These are phyloP conservation scores for Sylvietta virens DNA, from an alignment of 2,113 vertebrate species.

Conservation along the genomic window DNA sequence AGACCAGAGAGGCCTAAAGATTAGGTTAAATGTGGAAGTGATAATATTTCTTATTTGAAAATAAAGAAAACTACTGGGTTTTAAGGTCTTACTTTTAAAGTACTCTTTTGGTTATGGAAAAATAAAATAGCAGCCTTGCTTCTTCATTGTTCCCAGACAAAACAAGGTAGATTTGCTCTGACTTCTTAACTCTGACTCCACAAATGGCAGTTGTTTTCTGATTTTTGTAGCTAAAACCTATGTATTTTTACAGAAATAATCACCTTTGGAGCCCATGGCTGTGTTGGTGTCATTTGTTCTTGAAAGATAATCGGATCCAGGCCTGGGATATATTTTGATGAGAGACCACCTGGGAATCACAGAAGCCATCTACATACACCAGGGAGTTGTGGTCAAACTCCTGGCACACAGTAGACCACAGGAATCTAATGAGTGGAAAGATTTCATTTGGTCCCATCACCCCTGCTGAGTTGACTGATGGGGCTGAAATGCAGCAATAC, in stretches of 20 bases:
- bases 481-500: not conserved
- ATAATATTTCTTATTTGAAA: not conserved
- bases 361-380: not conserved
- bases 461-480: not conserved
- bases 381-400: not conserved
- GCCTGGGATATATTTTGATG: not conserved
- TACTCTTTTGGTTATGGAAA: not conserved
- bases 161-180: not conserved
- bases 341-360: slow-evolving; percentile 26
- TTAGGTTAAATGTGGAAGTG: not conserved
- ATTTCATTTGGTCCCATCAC: not conserved
- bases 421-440: slow-evolving; percentile 16
- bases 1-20: not conserved
- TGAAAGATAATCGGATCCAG: not conserved
- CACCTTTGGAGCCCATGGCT: not conserved
- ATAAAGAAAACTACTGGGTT: not conserved
- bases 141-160: not conserved
- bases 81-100: not conserved
- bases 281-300: not conserved
- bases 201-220: not conserved
- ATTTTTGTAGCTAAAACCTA: not conserved
- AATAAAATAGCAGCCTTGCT: not conserved
- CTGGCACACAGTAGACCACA: not conserved
- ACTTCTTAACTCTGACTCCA: not conserved
- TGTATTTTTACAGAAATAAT: not conserved